phyloP scores from a whole-genome alignment of 2,113 vertebrate species.

The Cyprinus carpio region DNA sequence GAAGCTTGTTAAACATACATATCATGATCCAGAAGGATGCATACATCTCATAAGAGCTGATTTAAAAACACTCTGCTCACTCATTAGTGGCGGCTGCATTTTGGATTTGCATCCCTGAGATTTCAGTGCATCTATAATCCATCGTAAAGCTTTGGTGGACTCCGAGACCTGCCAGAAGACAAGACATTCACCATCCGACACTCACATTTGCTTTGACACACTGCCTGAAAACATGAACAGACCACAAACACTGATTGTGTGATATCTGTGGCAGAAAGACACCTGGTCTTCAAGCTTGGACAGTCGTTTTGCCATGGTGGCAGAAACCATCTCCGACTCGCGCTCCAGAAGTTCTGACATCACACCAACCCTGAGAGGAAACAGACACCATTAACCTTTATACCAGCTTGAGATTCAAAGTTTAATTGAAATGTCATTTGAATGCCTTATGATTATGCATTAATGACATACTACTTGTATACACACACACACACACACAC shows the following conservation, averaged over 20 bases:
- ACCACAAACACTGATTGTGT: background rate
- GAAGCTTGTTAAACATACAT: background rate
- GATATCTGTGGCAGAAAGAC: background rate
- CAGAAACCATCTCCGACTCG: constrained; percentile 72
- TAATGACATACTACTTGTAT: background rate
- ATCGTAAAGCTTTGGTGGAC: constrained; percentile 78
- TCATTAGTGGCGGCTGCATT: constrained; percentile 62
- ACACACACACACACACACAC: no score
- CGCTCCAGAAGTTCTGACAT: constrained; percentile 79
- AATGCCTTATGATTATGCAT: background rate
- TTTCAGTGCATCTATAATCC: constrained; percentile 82
- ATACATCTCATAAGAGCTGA: background rate
- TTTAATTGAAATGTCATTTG: background rate
- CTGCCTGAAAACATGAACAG: background rate
- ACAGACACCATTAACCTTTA: constrained; percentile 1
- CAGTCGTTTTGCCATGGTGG: constrained; percentile 75
- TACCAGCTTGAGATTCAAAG: background rate
- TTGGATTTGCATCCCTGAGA: constrained; percentile 68
- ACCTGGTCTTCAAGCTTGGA: constrained; percentile 89
- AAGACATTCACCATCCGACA: background rate
- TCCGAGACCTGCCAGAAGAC: constrained; percentile 75
- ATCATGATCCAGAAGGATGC: background rate
- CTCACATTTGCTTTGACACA: background rate
- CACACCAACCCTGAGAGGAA: constrained; percentile 75
- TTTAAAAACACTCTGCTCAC: constrained; percentile 71